Base-by-base conservation (phyloP, 1,140 invertebrate genomes). In the Zaprionus kolodkinae region DNA sequence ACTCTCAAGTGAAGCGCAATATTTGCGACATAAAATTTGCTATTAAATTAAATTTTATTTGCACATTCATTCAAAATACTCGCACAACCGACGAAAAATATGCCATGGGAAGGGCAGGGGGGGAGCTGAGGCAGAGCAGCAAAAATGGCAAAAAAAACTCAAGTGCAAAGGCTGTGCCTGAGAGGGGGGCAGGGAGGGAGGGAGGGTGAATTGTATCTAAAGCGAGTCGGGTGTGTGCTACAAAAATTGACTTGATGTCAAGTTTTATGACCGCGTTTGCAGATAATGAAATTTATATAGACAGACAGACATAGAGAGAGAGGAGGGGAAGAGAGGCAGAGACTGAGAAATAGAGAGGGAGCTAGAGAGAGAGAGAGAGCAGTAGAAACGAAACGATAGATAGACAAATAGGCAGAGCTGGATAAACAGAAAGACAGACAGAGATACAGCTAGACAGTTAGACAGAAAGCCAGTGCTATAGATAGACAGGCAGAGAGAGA, bases 11-110 rank as follows among this genome's bases (percentile, higher is more conserved):
- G 75, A 72, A 72, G 72, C 79, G 56, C 85, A 88, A 89, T 88
- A 88, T 88, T 88, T 88, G 82, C 72, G 71, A 86, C 82, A 86
- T 87, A 73, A 86, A 86, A 86, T 76, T 71, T 43, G 82, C 78
- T 76, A 84, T 87, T 87, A 87, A 87, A 89, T 88, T 81, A 76
- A 88, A 89, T 88, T 88, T 88, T 88, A 88, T 88, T 88, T 81
- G 85, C 85, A 84, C 80, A 88, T 88, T 89, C 68, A 89, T 83
- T 83, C 79, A 86, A 79, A 86, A 81, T 81, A 78, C 60, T 63
- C 78, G 38, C 36, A 72, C 72, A 77, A 40, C 57, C 70, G 43
- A 45, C 56, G 38, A 10, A n/a, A 52, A 59, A 67, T 72, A 67
- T 66, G 33, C 36, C 1, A 10, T n/a, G 6, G 61, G 27, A 21